Percentiles rank a stretch among this genome's conserved stretches.
Conservation (phyloP, 1,140 invertebrate genomes). For the Nymphalis io region DNA sequence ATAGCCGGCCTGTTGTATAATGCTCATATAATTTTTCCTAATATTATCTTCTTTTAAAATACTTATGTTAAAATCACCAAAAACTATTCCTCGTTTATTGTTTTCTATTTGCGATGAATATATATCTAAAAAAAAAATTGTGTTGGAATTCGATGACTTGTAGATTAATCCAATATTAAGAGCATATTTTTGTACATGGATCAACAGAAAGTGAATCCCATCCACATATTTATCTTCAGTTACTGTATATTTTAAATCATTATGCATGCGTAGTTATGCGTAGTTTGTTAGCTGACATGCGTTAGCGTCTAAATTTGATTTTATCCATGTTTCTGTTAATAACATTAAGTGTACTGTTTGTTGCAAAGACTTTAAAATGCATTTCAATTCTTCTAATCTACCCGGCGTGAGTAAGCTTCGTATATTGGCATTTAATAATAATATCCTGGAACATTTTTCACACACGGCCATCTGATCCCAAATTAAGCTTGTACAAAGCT, state of each 20-base stretch:
- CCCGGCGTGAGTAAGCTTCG: slow-evolving; percentile 3
- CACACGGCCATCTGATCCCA: too few species aligned
- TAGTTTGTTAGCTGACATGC: not conserved
- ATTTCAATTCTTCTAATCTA: slow-evolving; percentile 6
- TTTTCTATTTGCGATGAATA: not conserved
- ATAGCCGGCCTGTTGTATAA: too few species aligned
- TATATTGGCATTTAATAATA: slow-evolving; percentile 6
- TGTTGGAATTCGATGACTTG: slow-evolving; percentile 5
- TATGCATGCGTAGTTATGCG: slow-evolving; percentile 4
- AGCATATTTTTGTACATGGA: slow-evolving; percentile 12
- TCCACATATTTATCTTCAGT: slow-evolving; percentile 19
- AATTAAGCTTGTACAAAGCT: too few species aligned
- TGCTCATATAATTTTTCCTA: too few species aligned
- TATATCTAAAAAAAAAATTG: slow-evolving; percentile 2
- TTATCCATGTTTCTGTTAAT: slow-evolving; percentile 7
- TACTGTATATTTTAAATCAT: slow-evolving; percentile 8
- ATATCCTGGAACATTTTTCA: too few species aligned
- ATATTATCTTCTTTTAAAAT: too few species aligned
- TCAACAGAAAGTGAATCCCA: slow-evolving; percentile 13
- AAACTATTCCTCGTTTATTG: slow-evolving; percentile 10
- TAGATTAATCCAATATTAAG: slow-evolving; percentile 15
- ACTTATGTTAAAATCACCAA: slow-evolving; percentile 21
- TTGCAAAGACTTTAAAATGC: slow-evolving; percentile 6
- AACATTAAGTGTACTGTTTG: slow-evolving; percentile 7
- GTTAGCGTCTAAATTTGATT: not conserved